Evolutionary conservation across 2,888 invertebrate genomes (phyloP), one percentile per base, ranked within the genome.

Genomic region (Trissolcus brochymenae): DNA sequence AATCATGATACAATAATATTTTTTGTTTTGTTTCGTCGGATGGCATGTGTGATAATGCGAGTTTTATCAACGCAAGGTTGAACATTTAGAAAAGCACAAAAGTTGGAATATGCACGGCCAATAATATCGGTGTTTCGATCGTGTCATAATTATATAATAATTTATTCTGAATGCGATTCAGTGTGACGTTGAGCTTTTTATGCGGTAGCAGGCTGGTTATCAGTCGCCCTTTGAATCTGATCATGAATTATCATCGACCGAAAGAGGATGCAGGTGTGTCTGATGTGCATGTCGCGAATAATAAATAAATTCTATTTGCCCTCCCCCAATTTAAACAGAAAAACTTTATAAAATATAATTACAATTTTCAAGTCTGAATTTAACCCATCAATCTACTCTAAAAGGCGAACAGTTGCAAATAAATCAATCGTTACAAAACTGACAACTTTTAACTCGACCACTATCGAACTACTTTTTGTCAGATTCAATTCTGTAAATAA

Each of bases 231-330:
- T 82, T 82, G 81, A 83, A 84, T 81, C 80, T 78, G 72, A 72
- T 79, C 78, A 81, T 84, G 83, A 84, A 86, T 85, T 84, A 84
- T 81, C 75, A 82, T 82, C 55, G 80, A 76, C 54, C 70, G 62
- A 43, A 66, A 74, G 55, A 54, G 70, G 78, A 70, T 74, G 80
- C 85, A 85, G 84, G 81, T 85, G 85, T 79, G 78, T 73, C 77
- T 84, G 84, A 86, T 85, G 82, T 80, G 74, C 71, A 64, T 71
- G 51, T 16, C 16, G 67, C 73, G 77, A 59, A 75, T 76, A 82
- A 80, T 81, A 84, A 86, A 86, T 84, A 84, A 84, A 85, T 81
- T 81, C 75, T 78, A 77, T 81, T 80, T 79, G 81, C 78, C 64
- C 76, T 72, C 79, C 75, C 80, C 81, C 77, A 9, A 9, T 35